phyloP scores from a whole-genome alignment of 1,140 invertebrate genomes.

The Drosophila bocqueti region DNA sequence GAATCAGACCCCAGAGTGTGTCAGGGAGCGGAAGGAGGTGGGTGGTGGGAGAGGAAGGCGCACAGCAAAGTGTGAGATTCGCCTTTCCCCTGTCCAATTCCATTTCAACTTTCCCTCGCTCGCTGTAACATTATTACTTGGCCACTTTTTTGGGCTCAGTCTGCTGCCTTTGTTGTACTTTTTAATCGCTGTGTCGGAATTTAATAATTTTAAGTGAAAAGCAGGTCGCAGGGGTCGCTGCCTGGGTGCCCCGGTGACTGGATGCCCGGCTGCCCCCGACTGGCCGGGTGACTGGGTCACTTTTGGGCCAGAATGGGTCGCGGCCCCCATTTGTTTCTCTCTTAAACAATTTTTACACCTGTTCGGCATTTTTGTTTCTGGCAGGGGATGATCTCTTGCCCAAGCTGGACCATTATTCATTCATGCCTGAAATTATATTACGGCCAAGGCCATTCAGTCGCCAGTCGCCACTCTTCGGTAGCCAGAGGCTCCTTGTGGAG shows the following conservation, averaged over 20 bases:
- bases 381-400: constrained; percentile 40
- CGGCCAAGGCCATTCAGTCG: constrained; percentile 14
- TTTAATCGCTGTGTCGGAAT: constrained; percentile 64
- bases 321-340: constrained; percentile 40
- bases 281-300: neutral
- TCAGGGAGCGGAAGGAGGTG: neutral
- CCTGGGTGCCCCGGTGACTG: neutral
- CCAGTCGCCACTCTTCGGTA: neutral
- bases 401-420: constrained; percentile 34
- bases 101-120: constrained; percentile 54
- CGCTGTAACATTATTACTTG: constrained; percentile 21
- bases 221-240: constrained; percentile 15
- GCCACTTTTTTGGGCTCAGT: constrained; percentile 24
- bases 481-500: neutral
- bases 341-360: constrained; percentile 56
- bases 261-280: neutral
- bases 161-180: constrained; percentile 20
- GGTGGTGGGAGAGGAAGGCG: neutral
- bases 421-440: constrained; percentile 42
- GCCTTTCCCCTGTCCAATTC: constrained; percentile 43
- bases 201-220: constrained; percentile 74
- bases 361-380: constrained; percentile 39
- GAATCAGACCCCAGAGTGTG: neutral
- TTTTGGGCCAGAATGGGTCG: neutral
- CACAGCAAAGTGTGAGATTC: constrained; percentile 10